These are phyloP conservation scores for Diorhabda carinulata DNA, from an alignment of 1,140 invertebrate species.

Conservation along the genomic window DNA sequence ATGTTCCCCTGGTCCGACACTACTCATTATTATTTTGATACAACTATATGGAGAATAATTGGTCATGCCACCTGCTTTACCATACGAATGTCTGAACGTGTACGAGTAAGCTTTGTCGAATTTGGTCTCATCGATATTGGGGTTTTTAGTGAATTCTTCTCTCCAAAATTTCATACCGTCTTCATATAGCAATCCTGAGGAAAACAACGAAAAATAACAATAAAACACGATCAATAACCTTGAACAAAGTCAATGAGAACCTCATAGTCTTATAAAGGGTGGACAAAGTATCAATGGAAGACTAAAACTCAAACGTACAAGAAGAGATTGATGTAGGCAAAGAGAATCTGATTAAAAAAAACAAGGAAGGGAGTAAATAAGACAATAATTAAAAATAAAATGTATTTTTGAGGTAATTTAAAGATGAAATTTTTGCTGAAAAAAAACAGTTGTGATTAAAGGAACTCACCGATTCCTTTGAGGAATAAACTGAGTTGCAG, in stretches of 20 bases:
- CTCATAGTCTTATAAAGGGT: no score
- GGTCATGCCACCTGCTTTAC: conserved; percentile 87
- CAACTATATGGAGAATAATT: conserved; percentile 92
- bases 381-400: no score
- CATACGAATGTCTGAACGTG: conserved; percentile 89
- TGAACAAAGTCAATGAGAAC: no score
- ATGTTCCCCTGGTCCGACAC: conserved; percentile 72
- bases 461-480: conserved; percentile 63
- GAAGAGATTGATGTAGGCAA: no score
- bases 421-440: neutral
- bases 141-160: conserved; percentile 80
- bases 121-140: conserved; percentile 78
- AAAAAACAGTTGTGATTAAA: neutral
- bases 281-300: no score
- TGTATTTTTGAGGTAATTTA: no score
- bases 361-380: no score
- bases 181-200: conserved; percentile 40
- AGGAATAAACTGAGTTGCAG: conserved; percentile 92
- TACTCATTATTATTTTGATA: conserved; percentile 81
- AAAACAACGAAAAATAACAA: conserved; percentile 5
- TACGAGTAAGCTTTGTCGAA: conserved; percentile 94
- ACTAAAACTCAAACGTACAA: no score
- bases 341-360: no score
- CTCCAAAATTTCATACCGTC: conserved; percentile 71
- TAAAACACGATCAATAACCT: no score